phyloP scores from a whole-genome alignment of 1,140 invertebrate genomes.

The Scaptodrosophila lebanonensis region DNA sequence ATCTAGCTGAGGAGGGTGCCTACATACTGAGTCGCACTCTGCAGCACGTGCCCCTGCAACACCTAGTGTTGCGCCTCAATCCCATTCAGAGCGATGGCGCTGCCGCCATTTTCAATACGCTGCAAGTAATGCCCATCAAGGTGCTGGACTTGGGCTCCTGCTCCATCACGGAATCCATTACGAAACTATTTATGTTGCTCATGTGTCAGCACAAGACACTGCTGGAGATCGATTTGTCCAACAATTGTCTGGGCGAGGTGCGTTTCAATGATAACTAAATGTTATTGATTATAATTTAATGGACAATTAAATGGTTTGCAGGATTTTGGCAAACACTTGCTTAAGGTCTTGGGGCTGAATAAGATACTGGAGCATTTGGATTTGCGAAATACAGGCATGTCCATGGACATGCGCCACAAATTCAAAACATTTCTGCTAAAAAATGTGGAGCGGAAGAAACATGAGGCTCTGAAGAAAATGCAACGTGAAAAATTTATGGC shows the following conservation, averaged over 20 bases:
- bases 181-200: conserved; percentile 66
- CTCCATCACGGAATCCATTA: conserved; percentile 51
- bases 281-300: background rate
- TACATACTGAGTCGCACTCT: conserved; percentile 57
- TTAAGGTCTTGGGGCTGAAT: conserved; percentile 60
- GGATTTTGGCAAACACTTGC: conserved; percentile 62
- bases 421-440: conserved; percentile 52
- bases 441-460: conserved; percentile 54
- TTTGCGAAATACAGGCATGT: conserved; percentile 60
- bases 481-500: conserved; percentile 55
- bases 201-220: conserved; percentile 58
- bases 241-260: conserved; percentile 63
- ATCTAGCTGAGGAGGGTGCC: conserved; percentile 69
- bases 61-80: conserved; percentile 62
- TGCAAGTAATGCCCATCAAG: conserved; percentile 54
- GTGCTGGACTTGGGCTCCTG: conserved; percentile 58
- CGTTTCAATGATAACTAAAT: background rate
- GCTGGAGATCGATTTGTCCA: conserved; percentile 59
- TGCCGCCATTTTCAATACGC: conserved; percentile 62
- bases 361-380: conserved; percentile 59
- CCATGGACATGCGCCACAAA: conserved; percentile 38
- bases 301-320: conserved; percentile 4
- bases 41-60: conserved; percentile 40
- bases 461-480: conserved; percentile 37
- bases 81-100: conserved; percentile 72